Evolutionary conservation across 35 echinoderm and acorn worm genomes (phyloP), one percentile per base, ranked within the genome.

Genomic region (Apostichopus japonicus): DNA sequence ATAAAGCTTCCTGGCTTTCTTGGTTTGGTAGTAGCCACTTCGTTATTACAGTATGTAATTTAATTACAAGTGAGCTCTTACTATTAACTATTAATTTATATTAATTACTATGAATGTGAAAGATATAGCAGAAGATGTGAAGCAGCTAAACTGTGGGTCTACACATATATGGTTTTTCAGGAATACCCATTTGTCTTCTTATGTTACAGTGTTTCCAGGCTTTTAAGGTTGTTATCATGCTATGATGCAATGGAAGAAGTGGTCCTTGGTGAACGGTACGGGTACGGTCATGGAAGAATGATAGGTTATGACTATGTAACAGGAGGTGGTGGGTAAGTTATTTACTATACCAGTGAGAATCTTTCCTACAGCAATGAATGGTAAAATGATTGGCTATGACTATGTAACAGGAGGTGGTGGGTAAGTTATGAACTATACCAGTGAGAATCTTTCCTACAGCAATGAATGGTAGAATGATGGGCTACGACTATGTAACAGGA

Each of bases 401-500:
- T 99, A 99, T 83, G 65, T 99, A 24, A 99, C 97, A 19, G 97
- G 97, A 61, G 97, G 97, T 55, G 93, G 97, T 87, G 95, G 97
- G 97, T 99, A 95, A 93, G 96, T 79, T 10, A 79, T 33, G 2
- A 1, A 2, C 27, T 33, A 33, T 33, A 33, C 27, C 27, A 1
- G 27, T 33, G 27, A 79, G 23, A 79, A 17, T 79, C 51, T 4
- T 79, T 79, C 21, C 8, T 22, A 79, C 10, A 79, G 9, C 10
- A 79, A 79, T 53, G 23, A 33, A 94, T 91, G 79, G 94, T 14
- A 98, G 90, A 62, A 93, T 91, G 55, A 91, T 78, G 78, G 97
- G 97, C 11, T 99, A 99, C 54, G 97, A 99, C 81, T 99, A 99
- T 83, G 65, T 99, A 24, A 99, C 97, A 19, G 97, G 97, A 61